A percentile compares a stretch with the other conserved stretches of the same genome.
Evolutionary conservation across 2,113 vertebrate species (phyloP).

Genomic region (Corvus moneduloides): DNA sequence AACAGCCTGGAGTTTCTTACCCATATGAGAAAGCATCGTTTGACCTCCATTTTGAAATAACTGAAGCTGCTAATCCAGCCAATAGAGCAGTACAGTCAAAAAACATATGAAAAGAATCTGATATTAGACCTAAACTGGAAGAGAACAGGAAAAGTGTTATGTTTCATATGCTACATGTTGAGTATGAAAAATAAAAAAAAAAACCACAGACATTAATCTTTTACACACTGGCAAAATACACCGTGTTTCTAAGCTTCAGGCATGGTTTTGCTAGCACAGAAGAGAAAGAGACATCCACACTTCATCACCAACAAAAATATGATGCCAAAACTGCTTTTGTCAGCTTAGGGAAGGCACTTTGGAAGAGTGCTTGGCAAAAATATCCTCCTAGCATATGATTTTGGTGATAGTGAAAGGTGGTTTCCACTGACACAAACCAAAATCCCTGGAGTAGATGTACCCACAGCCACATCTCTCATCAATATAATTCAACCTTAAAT

Average conservation of each 20-base stretch:
- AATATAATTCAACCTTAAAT: neutral
- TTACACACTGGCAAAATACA: neutral
- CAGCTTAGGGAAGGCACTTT: neutral
- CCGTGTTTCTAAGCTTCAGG: neutral
- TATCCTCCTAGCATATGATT: neutral
- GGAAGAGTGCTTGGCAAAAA: neutral
- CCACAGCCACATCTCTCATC: neutral
- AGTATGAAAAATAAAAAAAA: neutral
- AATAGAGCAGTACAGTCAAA: constrained; percentile 98
- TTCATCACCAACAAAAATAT: neutral
- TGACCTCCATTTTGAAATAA: constrained; percentile 96
- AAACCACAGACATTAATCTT: neutral
- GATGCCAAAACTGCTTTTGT: neutral
- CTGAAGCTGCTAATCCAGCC: constrained; percentile 95
- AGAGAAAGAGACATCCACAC: neutral
- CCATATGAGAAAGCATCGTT: constrained; percentile 98
- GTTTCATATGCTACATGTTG: neutral
- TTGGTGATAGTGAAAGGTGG: neutral
- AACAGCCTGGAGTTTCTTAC: constrained; percentile 74
- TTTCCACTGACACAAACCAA: neutral
- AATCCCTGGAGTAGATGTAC: neutral
- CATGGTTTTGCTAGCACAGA: neutral
- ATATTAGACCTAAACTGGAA: constrained; percentile 95
- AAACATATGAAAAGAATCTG: constrained; percentile 99
- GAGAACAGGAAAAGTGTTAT: constrained; percentile 53